Evolutionary conservation across 2,888 invertebrate species (phyloP), one percentile per base, ranked within the genome.

Genomic region (Nomada fabriciana): DNA sequence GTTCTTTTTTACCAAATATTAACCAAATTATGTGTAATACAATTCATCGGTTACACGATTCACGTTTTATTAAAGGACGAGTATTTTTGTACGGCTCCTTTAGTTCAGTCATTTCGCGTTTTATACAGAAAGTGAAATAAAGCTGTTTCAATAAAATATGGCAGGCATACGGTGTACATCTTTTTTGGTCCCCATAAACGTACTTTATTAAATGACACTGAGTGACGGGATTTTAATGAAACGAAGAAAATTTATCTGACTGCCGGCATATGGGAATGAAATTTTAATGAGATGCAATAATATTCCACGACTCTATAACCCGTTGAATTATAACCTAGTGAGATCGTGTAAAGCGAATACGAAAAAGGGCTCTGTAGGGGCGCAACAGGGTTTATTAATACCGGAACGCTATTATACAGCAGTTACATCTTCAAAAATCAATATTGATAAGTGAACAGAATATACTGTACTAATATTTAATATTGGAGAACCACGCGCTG

Each of bases 201-300:
- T 59, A 47, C n/a, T 69, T 59, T n/a, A 59, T 59, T 59, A 69
- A 59, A 69, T 42, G 23, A 5, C 43, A 18, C n/a, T 10, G 67
- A 67, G 53, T n/a, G 52, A 69, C n/a, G 69, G 57, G 43, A 57
- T 69, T 69, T 57, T 69, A 69, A 69, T 57, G 42, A 57, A 69
- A 69, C 57, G 55, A 25, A 68, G 57, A 43, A 43, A 57, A 69
- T 57, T 69, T 43, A 69, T 69, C 43, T 57, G n/a, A 7, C 69
- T 18, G 43, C 57, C 43, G 43, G 43, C 57, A 43, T 25, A 57
- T 25, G 59, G 69, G 47, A 59, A 29, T 59, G 57, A 59, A 69
- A 69, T 43, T 69, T 69, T 43, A 69, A 69, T 25, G 69, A 59
- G 57, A 25, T 47, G 42, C 47, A 59, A 69, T 69, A 59, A 47